Evolutionary conservation across 2,888 invertebrate species (phyloP), one percentile per base, ranked within the genome.

Genomic region (Aleiodes leptofemur): DNA sequence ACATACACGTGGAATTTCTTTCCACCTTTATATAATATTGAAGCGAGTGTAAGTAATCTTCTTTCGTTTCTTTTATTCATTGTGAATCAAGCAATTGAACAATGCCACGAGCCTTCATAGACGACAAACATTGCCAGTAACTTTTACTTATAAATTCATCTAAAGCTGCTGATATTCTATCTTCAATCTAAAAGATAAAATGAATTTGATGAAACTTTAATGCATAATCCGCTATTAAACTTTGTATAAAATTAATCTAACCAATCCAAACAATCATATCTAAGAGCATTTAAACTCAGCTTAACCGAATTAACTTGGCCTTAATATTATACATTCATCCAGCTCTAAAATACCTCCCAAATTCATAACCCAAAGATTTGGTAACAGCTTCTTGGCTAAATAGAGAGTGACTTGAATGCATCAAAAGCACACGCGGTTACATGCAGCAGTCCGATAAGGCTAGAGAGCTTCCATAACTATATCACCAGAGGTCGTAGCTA

Each of bases 21-120:
- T 43, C 48, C 48, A 8, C 43, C 38, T 38, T 38, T 38, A 7
- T 38, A 57, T 31, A 57, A 57, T n/a, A 13, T 9, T 3, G 6
- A 3, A 57, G 57, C 9, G 55, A 23, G 38, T 34, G 38, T 64
- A 6, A 64, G 14, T 48, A 34, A 53, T 50, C 50, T 55, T 72
- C 43, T 64, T 61, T 34, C 34, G 51, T 29, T 51, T 73, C 29
- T 73, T 73, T 68, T 73, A 73, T 73, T 73, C 68, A 73, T 68
- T 31, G 48, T 57, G 68, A 31, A 56, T 56, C 57, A 57, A 50
- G 68, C 73, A 73, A 73, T 57, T 73, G 73, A 68, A 66, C 66
- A 14, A 48, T 16, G 55, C 16, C 55, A 55, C 55, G 0, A 51
- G 55, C 14, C 7, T 55, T 14, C 23, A 23, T 14, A 14, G 14